A percentile compares a stretch with the other conserved stretches of the same genome.
Conservation (phyloP, 2,888 invertebrate species). For the Phania funesta region DNA sequence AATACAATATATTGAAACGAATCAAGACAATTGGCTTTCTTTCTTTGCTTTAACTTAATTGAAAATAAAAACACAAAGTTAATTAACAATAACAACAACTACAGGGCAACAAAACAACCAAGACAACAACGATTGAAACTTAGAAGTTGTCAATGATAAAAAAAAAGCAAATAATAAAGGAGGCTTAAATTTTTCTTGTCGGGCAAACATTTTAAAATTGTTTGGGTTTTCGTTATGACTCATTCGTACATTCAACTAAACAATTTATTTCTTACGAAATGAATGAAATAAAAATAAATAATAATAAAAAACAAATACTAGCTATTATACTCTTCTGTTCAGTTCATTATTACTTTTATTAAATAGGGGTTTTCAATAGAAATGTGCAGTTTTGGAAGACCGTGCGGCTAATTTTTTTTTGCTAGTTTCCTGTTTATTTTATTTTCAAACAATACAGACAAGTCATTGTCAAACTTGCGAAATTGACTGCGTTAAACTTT, state of each 20-base stretch:
- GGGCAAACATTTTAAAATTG: slow-evolving; percentile 37
- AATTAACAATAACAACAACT: slow-evolving; percentile 50
- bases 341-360: no score
- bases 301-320: slow-evolving; percentile 30
- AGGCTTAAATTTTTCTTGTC: slow-evolving; percentile 42
- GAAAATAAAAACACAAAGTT: slow-evolving; percentile 41
- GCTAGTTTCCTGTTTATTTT: no score
- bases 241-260: slow-evolving; percentile 50
- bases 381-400: no score
- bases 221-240: slow-evolving; percentile 37
- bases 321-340: neutral
- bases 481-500: no score
- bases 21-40: slow-evolving; percentile 41
- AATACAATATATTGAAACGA: slow-evolving; percentile 25
- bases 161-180: neutral
- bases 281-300: slow-evolving; percentile 36
- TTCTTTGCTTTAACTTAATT: slow-evolving; percentile 39
- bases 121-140: slow-evolving; percentile 18
- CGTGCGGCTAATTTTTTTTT: no score
- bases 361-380: no score
- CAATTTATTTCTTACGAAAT: slow-evolving; percentile 38
- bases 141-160: slow-evolving; percentile 37
- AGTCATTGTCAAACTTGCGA: no score
- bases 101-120: slow-evolving; percentile 14
- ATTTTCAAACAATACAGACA: no score